These are phyloP conservation scores for Sparidentex hasta DNA, from an alignment of 2,797 vertebrate genomes.

Conservation along the genomic window DNA sequence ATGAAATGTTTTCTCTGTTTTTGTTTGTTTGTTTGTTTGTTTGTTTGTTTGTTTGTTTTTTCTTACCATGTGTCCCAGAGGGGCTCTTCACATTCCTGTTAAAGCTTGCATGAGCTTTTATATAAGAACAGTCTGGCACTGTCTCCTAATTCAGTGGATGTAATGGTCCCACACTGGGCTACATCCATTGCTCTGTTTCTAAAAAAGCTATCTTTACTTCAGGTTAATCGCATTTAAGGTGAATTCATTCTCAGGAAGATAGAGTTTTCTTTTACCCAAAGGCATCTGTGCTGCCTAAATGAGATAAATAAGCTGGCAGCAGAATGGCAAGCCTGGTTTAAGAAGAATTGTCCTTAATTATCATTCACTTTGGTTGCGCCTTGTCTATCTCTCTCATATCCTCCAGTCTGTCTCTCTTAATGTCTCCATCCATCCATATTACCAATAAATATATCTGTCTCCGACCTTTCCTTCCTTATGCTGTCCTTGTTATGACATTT, in stretches of 20 bases:
- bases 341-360: constrained; percentile 16
- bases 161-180: neutral
- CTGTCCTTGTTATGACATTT: constrained; percentile 60
- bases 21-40: too few species aligned
- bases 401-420: constrained; percentile 12
- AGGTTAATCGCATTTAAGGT: neutral
- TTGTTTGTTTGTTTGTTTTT: too few species aligned
- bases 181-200: neutral
- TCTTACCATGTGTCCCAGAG: too few species aligned
- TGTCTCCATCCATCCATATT: constrained; percentile 23
- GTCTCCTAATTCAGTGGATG: neutral
- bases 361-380: constrained; percentile 19
- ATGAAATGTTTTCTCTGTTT: too few species aligned
- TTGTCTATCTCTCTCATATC: neutral
- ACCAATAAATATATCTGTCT: constrained; percentile 15
- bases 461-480: constrained; percentile 15
- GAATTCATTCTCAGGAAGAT: constrained; percentile 14
- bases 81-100: too few species aligned
- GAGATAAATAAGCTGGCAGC: neutral
- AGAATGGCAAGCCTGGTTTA: neutral
- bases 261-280: constrained; percentile 5
- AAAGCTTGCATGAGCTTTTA: neutral
- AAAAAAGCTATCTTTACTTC: neutral
- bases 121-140: neutral
- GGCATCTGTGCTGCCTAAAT: neutral